phyloP scores from a whole-genome alignment of 2,797 vertebrate genomes.

The Alauda arvensis region DNA sequence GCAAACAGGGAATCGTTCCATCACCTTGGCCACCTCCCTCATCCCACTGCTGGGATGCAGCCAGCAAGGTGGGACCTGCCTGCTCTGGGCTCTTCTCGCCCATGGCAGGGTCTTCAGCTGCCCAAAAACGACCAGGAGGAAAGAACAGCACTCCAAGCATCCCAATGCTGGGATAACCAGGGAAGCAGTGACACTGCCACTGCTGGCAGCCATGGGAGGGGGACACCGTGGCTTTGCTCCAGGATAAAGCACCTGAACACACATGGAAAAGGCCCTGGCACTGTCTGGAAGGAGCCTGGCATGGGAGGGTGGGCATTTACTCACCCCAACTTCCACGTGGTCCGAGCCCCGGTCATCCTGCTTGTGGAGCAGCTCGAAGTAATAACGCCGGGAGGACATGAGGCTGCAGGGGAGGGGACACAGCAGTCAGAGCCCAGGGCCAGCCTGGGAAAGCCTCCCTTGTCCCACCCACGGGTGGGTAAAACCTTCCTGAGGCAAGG shows the following conservation, averaged over 20 bases:
- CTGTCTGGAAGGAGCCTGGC: not conserved
- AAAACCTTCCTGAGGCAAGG: not conserved
- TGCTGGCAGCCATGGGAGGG: not conserved
- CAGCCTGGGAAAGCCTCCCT: not conserved
- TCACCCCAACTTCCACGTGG: slow-evolving; percentile 97
- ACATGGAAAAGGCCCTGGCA: not conserved
- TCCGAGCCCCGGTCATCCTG: slow-evolving; percentile 94
- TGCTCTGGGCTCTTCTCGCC: not conserved
- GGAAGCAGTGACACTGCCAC: not conserved
- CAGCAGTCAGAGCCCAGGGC: not conserved
- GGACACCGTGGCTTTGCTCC: not conserved
- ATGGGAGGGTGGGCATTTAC: slow-evolving; percentile 1
- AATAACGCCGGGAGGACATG: slow-evolving; percentile 87
- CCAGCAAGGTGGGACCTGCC: not conserved
- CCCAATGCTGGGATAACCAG: not conserved
- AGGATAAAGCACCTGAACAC: not conserved
- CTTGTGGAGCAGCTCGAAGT: slow-evolving; percentile 97
- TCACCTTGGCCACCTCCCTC: not conserved
- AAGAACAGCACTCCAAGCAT: not conserved
- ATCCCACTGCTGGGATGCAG: not conserved
- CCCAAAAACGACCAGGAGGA: not conserved
- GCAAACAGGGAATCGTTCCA: not conserved
- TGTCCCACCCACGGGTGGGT: fast-evolving
- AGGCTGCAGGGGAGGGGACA: not conserved
- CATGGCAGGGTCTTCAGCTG: not conserved